Base-by-base conservation (phyloP, 2,113 vertebrate genomes). In the Semnornis frantzii region DNA sequence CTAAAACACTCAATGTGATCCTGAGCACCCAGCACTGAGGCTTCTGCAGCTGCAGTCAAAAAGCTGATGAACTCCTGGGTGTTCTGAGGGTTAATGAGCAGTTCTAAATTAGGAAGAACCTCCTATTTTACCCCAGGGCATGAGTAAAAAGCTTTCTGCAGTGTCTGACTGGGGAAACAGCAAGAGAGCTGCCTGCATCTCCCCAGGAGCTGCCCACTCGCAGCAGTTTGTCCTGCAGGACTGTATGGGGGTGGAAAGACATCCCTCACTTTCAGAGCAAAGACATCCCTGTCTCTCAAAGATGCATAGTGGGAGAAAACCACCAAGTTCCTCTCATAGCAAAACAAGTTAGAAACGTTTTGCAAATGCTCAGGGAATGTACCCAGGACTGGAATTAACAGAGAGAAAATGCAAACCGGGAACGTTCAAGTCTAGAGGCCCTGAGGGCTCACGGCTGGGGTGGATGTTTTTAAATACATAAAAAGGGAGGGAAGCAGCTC, bases 201-300 rank as follows among this genome's bases (percentile, higher is more conserved):
- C 66, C 80, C 46, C 50, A 42, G 73, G 74, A 93, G 66, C 86
- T 88, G 78, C 90, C 84, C 84, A 85, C 88, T 79, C 82, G 15
- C 33, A 33, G 19, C 68, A 93, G 20, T 8, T 75, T 81, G 37
- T 73, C 78, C 90, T 89, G 75, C 69, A 94, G 95, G 76, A 34
- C 34, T 62, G 10, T 55, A 33, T 0, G 17, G 70, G 72, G 69
- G 18, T 64, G 87, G 84, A 48, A 75, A 86, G 54, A 57, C 60
- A 71, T 64, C 70, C 72, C 66, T 37, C 50, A 44, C 39, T 42
- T 63, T 54, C 52, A 42, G 42, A 66, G 60, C 63, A 78, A 42
- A 92, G 71, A 25, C 44, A 37, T 81, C 42, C 50, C 9, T 24
- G 30, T 33, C 54, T 76, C 52, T 73, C 21, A 10, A 42, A 59